Evolutionary conservation across 2,888 invertebrate species (phyloP).

Genomic region (Lasius platythorax): DNA sequence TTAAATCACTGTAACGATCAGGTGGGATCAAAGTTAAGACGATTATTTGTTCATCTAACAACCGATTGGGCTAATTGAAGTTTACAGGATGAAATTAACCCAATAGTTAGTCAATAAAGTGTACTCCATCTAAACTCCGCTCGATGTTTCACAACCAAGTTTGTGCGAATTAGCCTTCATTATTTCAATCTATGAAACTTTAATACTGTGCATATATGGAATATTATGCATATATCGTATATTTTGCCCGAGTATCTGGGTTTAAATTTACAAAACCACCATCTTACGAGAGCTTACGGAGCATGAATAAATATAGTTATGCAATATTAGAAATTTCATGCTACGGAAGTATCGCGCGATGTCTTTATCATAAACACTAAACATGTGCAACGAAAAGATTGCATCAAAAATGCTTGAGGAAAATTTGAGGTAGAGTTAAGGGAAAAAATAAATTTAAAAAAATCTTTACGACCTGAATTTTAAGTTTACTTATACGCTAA

Average conservation of each 20-base stretch:
- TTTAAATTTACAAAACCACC: conserved; percentile 33
- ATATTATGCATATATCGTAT: conserved; percentile 22
- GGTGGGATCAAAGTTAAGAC: conserved; percentile 8
- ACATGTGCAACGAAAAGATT: neutral
- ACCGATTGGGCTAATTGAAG: conserved; percentile 35
- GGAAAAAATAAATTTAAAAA: neutral
- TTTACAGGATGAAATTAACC: conserved; percentile 49
- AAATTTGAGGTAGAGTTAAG: neutral
- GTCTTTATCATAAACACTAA: neutral
- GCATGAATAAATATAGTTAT: conserved; percentile 4
- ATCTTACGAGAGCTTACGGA: conserved; percentile 16
- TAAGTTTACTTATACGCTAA: neutral
- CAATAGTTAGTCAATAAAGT: conserved; percentile 40
- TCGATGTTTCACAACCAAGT: conserved; percentile 33
- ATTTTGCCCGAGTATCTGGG: neutral
- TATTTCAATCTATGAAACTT: conserved; percentile 44
- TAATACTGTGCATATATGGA: conserved; percentile 16
- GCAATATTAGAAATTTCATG: conserved; percentile 9
- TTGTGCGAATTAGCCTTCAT: conserved; percentile 30
- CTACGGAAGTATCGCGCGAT: neutral
- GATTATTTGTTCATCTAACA: conserved; percentile 36
- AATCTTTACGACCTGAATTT: neutral
- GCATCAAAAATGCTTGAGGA: neutral
- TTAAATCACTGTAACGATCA: neutral
- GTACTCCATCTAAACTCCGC: conserved; percentile 35